Conservation (phyloP, 2,797 vertebrate genomes). For the Pteropus rufus region DNA sequence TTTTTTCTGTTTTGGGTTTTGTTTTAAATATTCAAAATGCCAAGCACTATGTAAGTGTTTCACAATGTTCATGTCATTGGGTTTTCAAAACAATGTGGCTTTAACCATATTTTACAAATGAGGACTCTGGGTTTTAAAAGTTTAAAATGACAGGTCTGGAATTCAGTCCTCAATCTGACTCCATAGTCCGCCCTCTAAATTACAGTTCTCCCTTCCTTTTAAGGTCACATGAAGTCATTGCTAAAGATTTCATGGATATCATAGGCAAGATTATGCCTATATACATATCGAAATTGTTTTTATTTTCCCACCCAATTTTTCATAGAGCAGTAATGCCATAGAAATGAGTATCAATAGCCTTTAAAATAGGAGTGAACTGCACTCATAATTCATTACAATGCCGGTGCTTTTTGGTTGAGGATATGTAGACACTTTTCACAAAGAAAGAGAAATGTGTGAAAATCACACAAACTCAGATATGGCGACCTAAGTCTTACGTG, state of each 20-base stretch:
- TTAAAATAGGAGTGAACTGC: not conserved
- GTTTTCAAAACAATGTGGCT: not conserved
- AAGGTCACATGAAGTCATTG: not conserved
- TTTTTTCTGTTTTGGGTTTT: not conserved
- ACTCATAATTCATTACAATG: not conserved
- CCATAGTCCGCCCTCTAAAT: not conserved
- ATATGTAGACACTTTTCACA: not conserved
- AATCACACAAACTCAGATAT: not conserved
- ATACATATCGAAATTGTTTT: not conserved
- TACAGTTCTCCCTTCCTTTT: not conserved
- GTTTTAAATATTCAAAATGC: not conserved
- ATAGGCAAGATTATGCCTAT: not conserved
- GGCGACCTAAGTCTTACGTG: not conserved
- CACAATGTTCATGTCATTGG: not conserved
- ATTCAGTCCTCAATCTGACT: not conserved
- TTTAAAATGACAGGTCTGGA: not conserved
- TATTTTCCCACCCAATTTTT: not conserved
- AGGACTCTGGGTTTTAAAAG: not conserved
- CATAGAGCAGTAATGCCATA: not conserved
- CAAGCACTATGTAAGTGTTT: not conserved
- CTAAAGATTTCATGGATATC: not conserved
- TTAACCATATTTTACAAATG: not conserved
- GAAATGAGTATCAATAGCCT: not conserved
- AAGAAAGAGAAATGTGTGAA: not conserved
- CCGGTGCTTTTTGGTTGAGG: not conserved